phyloP scores from a whole-genome alignment of 2,113 vertebrate species.

The Naja naja region DNA sequence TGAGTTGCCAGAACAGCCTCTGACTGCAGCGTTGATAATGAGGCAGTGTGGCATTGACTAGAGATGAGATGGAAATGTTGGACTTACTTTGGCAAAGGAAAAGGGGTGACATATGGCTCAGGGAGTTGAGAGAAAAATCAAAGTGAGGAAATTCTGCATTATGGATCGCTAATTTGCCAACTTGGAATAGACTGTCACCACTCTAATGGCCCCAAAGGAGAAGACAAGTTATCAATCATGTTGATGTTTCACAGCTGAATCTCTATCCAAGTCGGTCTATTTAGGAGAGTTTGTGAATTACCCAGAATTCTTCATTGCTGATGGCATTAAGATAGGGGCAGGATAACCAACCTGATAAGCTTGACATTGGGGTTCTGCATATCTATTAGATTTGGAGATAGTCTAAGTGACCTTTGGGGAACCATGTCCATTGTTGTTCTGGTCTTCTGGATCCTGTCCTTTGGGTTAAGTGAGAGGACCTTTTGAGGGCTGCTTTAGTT shows the following conservation, averaged over 20 bases:
- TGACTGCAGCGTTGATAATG: neutral
- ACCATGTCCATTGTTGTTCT: constrained; percentile 36
- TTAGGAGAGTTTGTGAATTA: neutral
- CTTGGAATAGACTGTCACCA: neutral
- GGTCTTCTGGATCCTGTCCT: constrained; percentile 56
- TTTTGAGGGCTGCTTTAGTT: constrained; percentile 5
- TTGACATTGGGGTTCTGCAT: neutral
- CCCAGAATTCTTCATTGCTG: neutral
- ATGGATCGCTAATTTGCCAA: neutral
- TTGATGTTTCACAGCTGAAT: neutral
- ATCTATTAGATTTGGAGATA: neutral
- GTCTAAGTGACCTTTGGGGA: neutral
- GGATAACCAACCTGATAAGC: neutral
- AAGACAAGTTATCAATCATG: neutral
- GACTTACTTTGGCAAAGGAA: neutral
- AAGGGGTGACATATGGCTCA: neutral
- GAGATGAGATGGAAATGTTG: neutral
- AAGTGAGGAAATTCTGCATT: neutral
- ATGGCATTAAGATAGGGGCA: neutral
- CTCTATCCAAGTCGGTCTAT: neutral
- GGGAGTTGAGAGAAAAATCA: neutral
- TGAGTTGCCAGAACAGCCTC: neutral
- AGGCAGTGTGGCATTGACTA: neutral
- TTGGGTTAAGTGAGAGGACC: constrained; percentile 29
- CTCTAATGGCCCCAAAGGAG: neutral